Evolutionary conservation across 2,888 invertebrate genomes (phyloP), one percentile per base, ranked within the genome.

Genomic region (Hedya salicella): DNA sequence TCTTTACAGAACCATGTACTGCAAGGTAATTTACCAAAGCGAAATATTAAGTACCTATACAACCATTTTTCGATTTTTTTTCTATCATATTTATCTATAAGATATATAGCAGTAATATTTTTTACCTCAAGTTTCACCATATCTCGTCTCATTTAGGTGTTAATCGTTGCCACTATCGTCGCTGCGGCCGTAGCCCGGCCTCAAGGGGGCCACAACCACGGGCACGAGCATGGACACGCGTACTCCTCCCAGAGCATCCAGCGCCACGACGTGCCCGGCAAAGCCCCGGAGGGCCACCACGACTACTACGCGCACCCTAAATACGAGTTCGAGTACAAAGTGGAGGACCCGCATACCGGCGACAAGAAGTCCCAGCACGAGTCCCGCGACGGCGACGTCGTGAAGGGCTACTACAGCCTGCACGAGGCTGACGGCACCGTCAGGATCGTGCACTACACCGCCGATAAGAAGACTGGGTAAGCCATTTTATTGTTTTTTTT

Each of bases 381-480:
- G 80, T 79, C 82, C 70, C 84, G 88, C 62, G 89, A 91, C 81
- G 93, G 93, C 17, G 36, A 69, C 49, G 63, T 60, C 63, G 73
- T 94, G 36, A 36, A 36, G 36, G 36, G 36, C 36, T 36, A 36
- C 36, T 36, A 94, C 81, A 88, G 87, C 39, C 82, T 93, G 67
- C 89, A 91, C 74, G 91, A 93, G 75, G 86, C 93, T 19, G 92
- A 89, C 67, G 92, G 93, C 69, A 88, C 89, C 71, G 74, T 91
- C 70, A 85, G 92, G 71, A 86, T 86, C 36, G 93, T 93, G 6
- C 86, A 91, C 72, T 93, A 93, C 79, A 81, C 83, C 71, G 6
- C 36, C 9, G 36, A 36, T 9, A 36, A 36, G 9, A 36, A 36
- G 11, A 36, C 36, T 9, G 36, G 36, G 36, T 36, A 9, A 36